Evolutionary conservation across 2,797 vertebrate species (phyloP), one percentile per base, ranked within the genome.

Genomic region (Denticeps clupeoides): DNA sequence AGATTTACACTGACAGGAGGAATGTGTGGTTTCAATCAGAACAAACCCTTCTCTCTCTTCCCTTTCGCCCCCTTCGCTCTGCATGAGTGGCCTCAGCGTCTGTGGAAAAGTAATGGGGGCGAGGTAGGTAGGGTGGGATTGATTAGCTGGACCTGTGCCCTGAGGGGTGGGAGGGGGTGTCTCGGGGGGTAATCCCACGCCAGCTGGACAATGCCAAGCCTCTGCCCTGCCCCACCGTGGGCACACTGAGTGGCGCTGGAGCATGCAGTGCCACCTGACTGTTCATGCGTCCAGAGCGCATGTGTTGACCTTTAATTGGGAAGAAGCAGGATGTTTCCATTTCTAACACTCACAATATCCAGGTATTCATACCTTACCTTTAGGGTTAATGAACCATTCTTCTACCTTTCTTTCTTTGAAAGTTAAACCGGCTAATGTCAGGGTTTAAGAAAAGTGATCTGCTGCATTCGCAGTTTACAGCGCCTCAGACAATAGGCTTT

Each of bases 11-110:
- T 48, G 55, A 60, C 55, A 58, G 54, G 37, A 64, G 55, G 54
- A 60, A 58, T 58, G 62, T 60, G 55, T 47, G 51, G 45, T 58
- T 59, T 52, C 43, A 63, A 59, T 63, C 58, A 69, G 54, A 56
- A 51, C 49, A 55, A 49, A 47, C 10, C 32, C 28, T 23, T 50
- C 47, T 41, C 53, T 44, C 37, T 32, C 12, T 22, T 11, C 19
- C 5, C 19, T 6, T 3, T 7, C 18, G 5, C n/a, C 18, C 19
- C 28, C 28, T 29, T 28, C 28, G 12, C 11, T n/a, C n/a, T 18
- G 3, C 3, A 33, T 16, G 23, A 47, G 21, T 37, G 40, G 27
- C 31, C 40, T 37, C 53, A 28, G 40, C 52, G 49, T 23, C 32
- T 13, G 5, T 44, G 46, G 32, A 31, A 8, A 6, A 31, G n/a